Evolutionary conservation across 2,113 vertebrate species (phyloP).

Genomic region (Notechis scutatus): DNA sequence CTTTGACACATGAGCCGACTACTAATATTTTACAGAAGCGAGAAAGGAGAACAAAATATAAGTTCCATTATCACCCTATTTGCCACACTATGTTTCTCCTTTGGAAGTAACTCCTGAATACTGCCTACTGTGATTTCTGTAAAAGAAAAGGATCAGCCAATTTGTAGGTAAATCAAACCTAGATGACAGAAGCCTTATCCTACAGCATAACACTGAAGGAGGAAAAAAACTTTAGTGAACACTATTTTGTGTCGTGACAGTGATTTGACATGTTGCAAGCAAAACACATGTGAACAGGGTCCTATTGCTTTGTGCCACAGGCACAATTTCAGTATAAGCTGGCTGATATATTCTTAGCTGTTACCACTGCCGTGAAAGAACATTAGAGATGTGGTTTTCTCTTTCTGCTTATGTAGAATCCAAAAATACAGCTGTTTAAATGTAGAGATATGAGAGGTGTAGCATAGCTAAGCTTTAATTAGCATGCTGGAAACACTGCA

Average conservation of each 20-base stretch:
- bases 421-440: constrained; percentile 51
- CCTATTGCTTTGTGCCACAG: constrained; percentile 27
- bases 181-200: constrained; percentile 16
- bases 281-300: constrained; percentile 53
- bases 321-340: constrained; percentile 43
- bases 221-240: constrained; percentile 25
- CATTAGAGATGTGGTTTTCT: constrained; percentile 31
- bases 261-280: constrained; percentile 39
- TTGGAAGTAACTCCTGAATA: constrained; percentile 12
- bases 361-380: constrained; percentile 45
- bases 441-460: constrained; percentile 41
- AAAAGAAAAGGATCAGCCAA: constrained; percentile 33
- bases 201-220: not conserved
- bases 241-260: constrained; percentile 33
- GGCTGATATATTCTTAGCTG: constrained; percentile 34
- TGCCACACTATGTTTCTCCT: not conserved
- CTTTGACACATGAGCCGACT: constrained; percentile 10
- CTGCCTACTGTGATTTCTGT: constrained; percentile 18
- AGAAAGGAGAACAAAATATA: constrained; percentile 5
- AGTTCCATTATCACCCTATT: not conserved
- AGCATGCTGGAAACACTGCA: constrained; percentile 39
- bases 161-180: constrained; percentile 46
- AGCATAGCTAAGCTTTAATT: constrained; percentile 55
- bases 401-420: constrained; percentile 42
- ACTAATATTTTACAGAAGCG: not conserved